Base-by-base conservation (phyloP, 2,888 invertebrate genomes). In the Protodeltote pygarga region DNA sequence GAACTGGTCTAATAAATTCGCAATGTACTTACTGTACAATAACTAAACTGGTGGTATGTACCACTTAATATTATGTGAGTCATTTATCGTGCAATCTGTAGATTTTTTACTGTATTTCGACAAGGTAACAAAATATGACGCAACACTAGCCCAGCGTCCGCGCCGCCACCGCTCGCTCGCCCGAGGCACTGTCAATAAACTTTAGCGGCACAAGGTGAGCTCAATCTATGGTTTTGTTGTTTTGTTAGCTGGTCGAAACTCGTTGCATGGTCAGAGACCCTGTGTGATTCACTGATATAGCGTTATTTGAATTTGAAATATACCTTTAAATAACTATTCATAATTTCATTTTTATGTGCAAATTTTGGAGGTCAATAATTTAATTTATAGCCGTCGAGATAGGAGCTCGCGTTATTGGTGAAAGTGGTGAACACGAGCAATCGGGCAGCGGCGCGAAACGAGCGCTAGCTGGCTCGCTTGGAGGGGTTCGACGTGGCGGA, bases 171-270 rank as follows among this genome's bases (percentile, higher is more conserved):
- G 68, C 70, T 69, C 69, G 62, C 65, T 67, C 65, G 85, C 84
- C 84, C 71, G 77, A 62, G 83, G 86, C 89, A 75, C 90, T 87
- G 91, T 91, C 91, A 91, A 89, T 90, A 91, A 91, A 91, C 91
- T 90, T 85, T 85, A 75, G 73, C 75, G 77, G 82, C 71, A 79
- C 86, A 82, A 89, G 85, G 86, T 86, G 85, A 89, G 84, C 79
- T 78, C 79, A 69, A 65, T 61, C 66, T 64, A 61, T 52, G 54
- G 68, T 70, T 75, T 65, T 71, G 75, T 83, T 77, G 74, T 86
- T 87, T 86, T 85, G 73, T 77, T 78, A 70, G 55, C 49, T 41
- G 52, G 61, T 73, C 50, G 51, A 55, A 77, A 77, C 75, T 75
- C 69, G 75, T 71, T 70, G 65, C 58, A 65, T 69, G 70, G 61